These are phyloP conservation scores for Conus canariensis DNA, from an alignment of 2,888 invertebrate genomes.

Conservation along the genomic window DNA sequence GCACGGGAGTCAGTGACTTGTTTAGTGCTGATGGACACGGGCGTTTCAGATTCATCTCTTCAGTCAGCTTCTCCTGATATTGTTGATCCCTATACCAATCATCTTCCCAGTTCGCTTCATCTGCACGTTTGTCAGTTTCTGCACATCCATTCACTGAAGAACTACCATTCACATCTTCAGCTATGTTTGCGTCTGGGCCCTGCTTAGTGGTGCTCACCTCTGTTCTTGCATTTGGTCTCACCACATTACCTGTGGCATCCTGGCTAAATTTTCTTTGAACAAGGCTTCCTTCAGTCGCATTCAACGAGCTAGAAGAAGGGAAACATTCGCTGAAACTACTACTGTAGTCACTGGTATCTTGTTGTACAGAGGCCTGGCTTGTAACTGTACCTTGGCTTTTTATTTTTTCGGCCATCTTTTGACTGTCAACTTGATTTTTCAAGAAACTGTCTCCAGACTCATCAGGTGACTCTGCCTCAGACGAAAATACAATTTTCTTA, in stretches of 20 bases:
- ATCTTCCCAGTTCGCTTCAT: background rate
- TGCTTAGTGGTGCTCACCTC: background rate
- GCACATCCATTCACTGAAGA: background rate
- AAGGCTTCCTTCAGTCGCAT: background rate
- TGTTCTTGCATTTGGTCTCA: background rate
- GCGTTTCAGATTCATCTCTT: background rate
- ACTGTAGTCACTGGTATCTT: background rate
- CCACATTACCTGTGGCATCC: background rate
- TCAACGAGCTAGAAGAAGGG: background rate
- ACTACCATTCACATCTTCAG: constrained; percentile 13
- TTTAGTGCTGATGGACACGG: background rate
- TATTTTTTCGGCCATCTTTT: background rate
- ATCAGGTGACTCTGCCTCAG: constrained; percentile 18
- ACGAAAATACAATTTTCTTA: constrained; percentile 35
- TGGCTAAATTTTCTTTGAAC: background rate
- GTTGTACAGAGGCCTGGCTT: background rate
- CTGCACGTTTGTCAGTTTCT: background rate
- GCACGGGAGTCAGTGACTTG: background rate
- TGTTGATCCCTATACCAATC: background rate
- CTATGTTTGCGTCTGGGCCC: background rate
- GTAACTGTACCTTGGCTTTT: background rate
- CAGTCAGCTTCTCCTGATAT: background rate
- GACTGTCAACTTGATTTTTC: background rate
- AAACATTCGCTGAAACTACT: constrained; percentile 9
- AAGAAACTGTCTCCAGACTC: background rate